Base-by-base conservation (phyloP, 2,888 invertebrate genomes). In the Drosophila cyrtoloma region DNA sequence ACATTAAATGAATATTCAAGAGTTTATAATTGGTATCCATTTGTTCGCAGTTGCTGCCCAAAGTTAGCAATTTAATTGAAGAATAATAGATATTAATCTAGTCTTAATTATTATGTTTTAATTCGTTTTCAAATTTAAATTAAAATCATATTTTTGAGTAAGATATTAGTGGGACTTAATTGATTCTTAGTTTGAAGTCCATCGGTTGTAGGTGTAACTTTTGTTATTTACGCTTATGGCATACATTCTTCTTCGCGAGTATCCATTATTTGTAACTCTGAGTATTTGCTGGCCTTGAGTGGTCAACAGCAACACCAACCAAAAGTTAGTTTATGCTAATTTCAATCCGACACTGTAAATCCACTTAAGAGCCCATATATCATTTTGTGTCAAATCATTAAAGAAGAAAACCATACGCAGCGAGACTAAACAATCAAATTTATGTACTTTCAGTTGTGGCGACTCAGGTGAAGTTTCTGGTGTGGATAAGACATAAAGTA, bases 401-500 rank as follows among this genome's bases (percentile, higher is more conserved):
- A 44, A 60, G 58, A 44, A 37, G 60, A 50, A 50, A 73, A 47
- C 26, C 75, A 47, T 28, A 55, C 26, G 22, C 35, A 33, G 16
- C 28, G 9, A 51, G 26, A 52, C 16, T 44, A 57, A 72, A 66
- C 37, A 35, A 71, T 37, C 14, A 42, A 22, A 62, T 71, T 12
- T 39, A 28, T 69, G 28, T 83, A 74, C 66, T 90, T 90, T 75
- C 82, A 92, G 91, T 69, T 92, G 88, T 84, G 91, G 85, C 86
- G 91, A 92, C 84, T 89, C 92, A 66, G 83, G 89, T 77, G 90
- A 92, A 86, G 81, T 89, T 75, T 75, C 85, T 81, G 84, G 83
- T 82, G 80, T 82, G 78, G 85, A 89, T 67, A 89, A 86, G 86
- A 77, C 84, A 58, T 84, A 83, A 77, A 42, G 58, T 47, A 10